Evolutionary conservation across 2,888 invertebrate genomes (phyloP).

Genomic region (Netelia fuscicornis): DNA sequence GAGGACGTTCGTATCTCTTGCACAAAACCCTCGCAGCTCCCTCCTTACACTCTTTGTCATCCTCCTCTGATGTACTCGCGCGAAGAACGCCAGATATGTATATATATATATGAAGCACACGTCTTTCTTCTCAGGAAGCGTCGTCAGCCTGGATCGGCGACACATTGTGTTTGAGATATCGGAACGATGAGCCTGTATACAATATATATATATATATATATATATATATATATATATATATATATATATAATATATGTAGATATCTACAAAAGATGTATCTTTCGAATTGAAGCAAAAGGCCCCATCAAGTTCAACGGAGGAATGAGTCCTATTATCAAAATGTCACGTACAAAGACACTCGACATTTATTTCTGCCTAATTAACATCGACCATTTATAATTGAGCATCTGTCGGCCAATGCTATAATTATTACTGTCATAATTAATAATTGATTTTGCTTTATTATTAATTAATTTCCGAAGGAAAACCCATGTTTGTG

Average conservation of each 20-base stretch:
- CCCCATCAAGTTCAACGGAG: background rate
- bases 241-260: background rate
- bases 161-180: constrained; percentile 72
- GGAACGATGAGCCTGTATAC: constrained; percentile 32
- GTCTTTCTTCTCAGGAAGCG: constrained; percentile 50
- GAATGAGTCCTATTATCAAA: constrained; percentile 57
- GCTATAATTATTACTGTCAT: background rate
- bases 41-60: constrained; percentile 29
- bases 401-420: background rate
- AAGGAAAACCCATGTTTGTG: no score
- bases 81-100: background rate
- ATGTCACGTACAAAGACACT: constrained; percentile 48
- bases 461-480: background rate
- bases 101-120: constrained; percentile 2
- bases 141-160: constrained; percentile 67
- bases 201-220: background rate
- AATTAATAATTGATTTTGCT: background rate
- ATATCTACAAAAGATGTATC: background rate
- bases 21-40: constrained; percentile 44
- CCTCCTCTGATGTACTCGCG: constrained; percentile 4
- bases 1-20: constrained; percentile 61
- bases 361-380: constrained; percentile 64
- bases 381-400: background rate
- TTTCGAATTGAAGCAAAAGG: constrained; percentile 60
- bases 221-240: constrained; percentile 3